A percentile compares a stretch with the other conserved stretches of the same genome.
phyloP scores from a whole-genome alignment of 1,140 invertebrate species.

The Cotesia vestalis region DNA sequence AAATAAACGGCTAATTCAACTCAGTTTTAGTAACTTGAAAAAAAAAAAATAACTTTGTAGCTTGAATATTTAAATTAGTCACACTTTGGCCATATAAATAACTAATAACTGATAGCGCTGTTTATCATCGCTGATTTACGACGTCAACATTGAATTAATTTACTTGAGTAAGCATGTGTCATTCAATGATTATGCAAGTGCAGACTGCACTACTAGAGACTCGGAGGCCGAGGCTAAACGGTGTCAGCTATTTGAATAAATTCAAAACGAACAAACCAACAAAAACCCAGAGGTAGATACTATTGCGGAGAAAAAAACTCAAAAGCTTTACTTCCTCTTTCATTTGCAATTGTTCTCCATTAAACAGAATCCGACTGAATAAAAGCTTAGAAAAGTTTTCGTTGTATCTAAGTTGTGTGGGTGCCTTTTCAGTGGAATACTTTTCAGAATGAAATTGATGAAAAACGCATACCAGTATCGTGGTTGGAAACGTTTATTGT shows the following conservation, averaged over 20 bases:
- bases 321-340: neutral
- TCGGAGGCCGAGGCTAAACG: no score
- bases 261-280: neutral
- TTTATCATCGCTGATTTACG: neutral
- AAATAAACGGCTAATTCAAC: no score
- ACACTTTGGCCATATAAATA: no score
- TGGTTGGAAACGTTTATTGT: constrained; percentile 24
- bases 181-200: constrained; percentile 1
- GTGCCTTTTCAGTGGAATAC: no score
- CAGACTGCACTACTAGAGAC: neutral
- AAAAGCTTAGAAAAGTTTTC: neutral
- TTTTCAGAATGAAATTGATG: no score
- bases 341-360: neutral
- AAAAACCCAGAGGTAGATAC: no score
- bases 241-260: constrained; percentile 1
- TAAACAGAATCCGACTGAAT: no score
- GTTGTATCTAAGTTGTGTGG: neutral
- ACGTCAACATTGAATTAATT: constrained; percentile 13
- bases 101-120: neutral
- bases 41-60: no score
- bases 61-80: no score
- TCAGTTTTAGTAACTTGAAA: no score
- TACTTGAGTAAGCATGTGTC: constrained; percentile 8
- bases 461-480: neutral
- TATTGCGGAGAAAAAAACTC: no score